Evolutionary conservation across 2,888 invertebrate species (phyloP).

Genomic region (Zaprionus bogoriensis): DNA sequence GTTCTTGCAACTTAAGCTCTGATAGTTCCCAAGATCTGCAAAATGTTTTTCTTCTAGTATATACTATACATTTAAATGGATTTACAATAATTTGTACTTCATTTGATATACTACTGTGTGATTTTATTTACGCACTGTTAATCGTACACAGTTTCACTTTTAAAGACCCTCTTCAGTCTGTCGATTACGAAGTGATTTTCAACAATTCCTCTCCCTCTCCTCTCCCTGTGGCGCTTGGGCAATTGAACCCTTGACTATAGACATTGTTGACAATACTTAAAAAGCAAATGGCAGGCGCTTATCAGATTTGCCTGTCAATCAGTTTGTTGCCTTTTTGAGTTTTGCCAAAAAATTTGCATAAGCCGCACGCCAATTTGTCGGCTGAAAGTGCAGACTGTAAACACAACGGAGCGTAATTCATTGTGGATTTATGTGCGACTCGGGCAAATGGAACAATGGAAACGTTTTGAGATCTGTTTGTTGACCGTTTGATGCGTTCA

Average conservation of each 20-base stretch:
- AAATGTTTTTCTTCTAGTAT: too few species aligned
- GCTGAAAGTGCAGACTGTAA: constrained; percentile 24
- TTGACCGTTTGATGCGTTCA: constrained; percentile 25
- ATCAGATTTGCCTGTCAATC: constrained; percentile 43
- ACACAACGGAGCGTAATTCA: constrained; percentile 23
- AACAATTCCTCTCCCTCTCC: neutral
- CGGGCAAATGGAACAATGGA: constrained; percentile 15
- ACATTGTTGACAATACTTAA: constrained; percentile 8
- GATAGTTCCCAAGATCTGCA: too few species aligned
- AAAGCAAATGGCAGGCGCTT: neutral
- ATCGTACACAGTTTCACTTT: too few species aligned
- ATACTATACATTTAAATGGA: too few species aligned
- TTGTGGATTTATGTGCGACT: constrained; percentile 25
- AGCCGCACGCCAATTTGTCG: constrained; percentile 27
- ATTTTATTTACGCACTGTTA: too few species aligned
- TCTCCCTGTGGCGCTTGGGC: neutral
- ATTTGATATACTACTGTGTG: too few species aligned
- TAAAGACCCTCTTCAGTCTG: too few species aligned
- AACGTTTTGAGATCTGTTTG: constrained; percentile 20
- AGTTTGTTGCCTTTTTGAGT: constrained; percentile 18
- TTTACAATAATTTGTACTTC: too few species aligned
- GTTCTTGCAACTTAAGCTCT: too few species aligned
- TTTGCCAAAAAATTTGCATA: constrained; percentile 39
- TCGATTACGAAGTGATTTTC: neutral
- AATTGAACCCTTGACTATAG: neutral